Evolutionary conservation across 2,797 vertebrate genomes (phyloP).

Genomic region (Arctocebus calabarensis): DNA sequence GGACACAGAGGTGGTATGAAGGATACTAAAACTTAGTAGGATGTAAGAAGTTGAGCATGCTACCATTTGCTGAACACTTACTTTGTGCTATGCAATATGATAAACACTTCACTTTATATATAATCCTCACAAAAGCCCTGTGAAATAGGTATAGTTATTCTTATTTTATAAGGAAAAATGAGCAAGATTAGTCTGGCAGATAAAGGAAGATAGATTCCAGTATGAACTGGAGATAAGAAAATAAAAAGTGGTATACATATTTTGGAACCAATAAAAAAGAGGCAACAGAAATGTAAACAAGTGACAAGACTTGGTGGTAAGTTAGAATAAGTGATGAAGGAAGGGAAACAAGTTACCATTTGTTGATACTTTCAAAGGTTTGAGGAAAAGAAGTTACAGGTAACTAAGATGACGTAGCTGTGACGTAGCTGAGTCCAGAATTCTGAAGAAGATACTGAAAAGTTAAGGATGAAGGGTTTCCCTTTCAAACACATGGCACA

Average conservation of each 20-base stretch:
- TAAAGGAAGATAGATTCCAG: neutral
- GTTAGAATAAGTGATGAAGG: neutral
- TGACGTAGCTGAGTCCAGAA: neutral
- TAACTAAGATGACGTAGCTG: neutral
- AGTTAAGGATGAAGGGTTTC: neutral
- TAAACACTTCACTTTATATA: neutral
- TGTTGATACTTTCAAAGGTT: neutral
- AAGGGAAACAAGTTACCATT: neutral
- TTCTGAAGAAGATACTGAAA: constrained; percentile 16
- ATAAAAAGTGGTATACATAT: neutral
- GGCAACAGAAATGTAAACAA: constrained; percentile 20
- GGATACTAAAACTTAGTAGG: neutral
- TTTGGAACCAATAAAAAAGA: constrained; percentile 8
- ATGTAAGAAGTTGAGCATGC: neutral
- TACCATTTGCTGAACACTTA: neutral
- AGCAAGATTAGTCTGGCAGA: neutral
- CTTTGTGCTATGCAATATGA: neutral
- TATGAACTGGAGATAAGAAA: neutral
- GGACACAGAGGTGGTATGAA: neutral
- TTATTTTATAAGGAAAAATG: constrained; percentile 29
- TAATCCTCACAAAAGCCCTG: neutral
- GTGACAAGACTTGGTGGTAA: constrained; percentile 1
- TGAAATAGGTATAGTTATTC: neutral
- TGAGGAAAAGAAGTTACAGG: neutral
- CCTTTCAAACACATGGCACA: neutral